These are phyloP conservation scores for Panopea generosa DNA, from an alignment of 2,888 invertebrate genomes.

Conservation along the genomic window DNA sequence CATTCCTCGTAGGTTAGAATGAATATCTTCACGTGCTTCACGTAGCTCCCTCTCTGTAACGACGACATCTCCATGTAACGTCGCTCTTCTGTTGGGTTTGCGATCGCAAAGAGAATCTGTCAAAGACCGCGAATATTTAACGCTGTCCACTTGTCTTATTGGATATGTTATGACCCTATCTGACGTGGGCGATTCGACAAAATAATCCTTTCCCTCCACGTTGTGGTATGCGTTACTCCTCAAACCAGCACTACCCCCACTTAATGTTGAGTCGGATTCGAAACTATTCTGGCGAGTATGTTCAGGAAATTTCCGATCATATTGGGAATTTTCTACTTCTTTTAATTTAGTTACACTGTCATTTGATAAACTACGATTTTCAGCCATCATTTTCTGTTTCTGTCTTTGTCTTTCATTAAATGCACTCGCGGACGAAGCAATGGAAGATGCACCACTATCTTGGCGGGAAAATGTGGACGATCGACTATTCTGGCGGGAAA, in stretches of 20 bases:
- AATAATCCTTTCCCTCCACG: background rate
- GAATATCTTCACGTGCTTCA: constrained; percentile 42
- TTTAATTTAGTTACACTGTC: constrained; percentile 23
- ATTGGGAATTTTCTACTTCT: constrained; percentile 1
- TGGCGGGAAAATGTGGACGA: constrained; percentile 46
- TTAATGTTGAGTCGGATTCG: constrained; percentile 49
- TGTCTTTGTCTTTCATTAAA: constrained; percentile 50
- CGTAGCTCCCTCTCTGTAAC: constrained; percentile 42
- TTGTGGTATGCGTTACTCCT: constrained; percentile 3
- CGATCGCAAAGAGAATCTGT: constrained; percentile 26
- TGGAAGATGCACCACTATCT: constrained; percentile 55
- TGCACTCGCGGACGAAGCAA: constrained; percentile 58
- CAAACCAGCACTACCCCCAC: constrained; percentile 23
- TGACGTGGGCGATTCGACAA: background rate
- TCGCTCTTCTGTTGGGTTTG: constrained; percentile 36
- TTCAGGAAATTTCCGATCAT: background rate
- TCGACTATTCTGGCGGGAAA: constrained; percentile 37
- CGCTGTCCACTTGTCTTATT: constrained; percentile 21
- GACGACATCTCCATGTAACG: constrained; percentile 42
- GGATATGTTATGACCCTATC: constrained; percentile 39
- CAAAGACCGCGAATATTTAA: constrained; percentile 31
- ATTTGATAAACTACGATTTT: background rate
- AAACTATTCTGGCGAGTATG: constrained; percentile 32
- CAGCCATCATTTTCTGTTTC: constrained; percentile 25
- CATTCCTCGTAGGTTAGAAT: constrained; percentile 27